Evolutionary conservation across 92 coral and sea anemone genomes (phyloP).

Genomic region (Montipora capitata): DNA sequence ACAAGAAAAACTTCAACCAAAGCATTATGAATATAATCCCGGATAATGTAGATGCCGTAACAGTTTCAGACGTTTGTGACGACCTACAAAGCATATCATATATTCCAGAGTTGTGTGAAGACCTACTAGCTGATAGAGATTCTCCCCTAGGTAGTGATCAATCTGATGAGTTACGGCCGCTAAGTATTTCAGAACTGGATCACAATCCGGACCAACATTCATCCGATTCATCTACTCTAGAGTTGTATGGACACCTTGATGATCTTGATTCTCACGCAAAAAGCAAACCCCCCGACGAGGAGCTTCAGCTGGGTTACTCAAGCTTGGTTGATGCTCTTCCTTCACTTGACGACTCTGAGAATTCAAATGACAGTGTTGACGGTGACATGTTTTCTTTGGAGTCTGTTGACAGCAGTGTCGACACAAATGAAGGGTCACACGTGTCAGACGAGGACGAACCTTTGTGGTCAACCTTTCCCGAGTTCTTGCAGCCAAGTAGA

Average conservation of each 20-base stretch:
- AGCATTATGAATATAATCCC: not conserved
- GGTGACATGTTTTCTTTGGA: constrained; percentile 4
- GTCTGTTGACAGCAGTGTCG: not conserved
- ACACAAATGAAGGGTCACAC: constrained; percentile 29
- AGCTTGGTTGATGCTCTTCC: not conserved
- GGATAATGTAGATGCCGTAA: not conserved
- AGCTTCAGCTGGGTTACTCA: not conserved
- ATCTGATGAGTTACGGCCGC: not conserved
- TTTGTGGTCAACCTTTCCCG: constrained; percentile 30
- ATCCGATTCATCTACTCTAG: not conserved
- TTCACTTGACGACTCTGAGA: not conserved
- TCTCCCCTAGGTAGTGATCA: not conserved
- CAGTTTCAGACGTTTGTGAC: too few relatives aligned
- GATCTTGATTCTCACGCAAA: not conserved
- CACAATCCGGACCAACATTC: not conserved
- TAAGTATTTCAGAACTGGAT: not conserved
- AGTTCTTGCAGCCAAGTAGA: constrained; percentile 26
- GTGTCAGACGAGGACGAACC: constrained; percentile 33
- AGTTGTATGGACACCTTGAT: not conserved
- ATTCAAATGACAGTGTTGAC: not conserved
- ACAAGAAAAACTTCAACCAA: constrained; percentile 12
- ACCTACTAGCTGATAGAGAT: not conserved
- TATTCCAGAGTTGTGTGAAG: not conserved
- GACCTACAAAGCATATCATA: not conserved
- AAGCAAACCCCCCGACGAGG: not conserved